phyloP scores from a whole-genome alignment of 64 coral and sea anemone species.

The Stylophora pistillata region DNA sequence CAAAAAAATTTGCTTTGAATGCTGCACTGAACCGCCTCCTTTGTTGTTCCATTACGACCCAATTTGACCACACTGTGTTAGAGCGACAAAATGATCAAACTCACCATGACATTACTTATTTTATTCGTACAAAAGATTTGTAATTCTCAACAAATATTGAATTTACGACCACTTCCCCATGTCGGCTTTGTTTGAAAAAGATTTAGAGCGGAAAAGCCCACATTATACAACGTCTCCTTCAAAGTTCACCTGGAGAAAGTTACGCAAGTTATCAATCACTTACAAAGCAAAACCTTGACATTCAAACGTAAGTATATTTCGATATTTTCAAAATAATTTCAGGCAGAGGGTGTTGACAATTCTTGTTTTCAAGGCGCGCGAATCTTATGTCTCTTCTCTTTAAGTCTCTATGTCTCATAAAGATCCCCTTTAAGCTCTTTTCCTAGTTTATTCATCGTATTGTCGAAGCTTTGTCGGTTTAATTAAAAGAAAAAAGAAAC shows the following conservation, averaged over 20 bases:
- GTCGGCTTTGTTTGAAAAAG: conserved; percentile 56
- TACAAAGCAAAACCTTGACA: conserved; percentile 35
- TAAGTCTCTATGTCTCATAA: neutral
- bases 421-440: conserved; percentile 3
- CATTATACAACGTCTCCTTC: neutral
- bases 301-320: neutral
- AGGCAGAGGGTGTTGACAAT: neutral
- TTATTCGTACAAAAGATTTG: conserved; percentile 22
- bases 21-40: conserved; percentile 1
- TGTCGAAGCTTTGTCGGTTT: neutral
- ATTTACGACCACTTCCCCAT: conserved; percentile 32
- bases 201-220: conserved; percentile 32
- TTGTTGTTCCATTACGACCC: conserved; percentile 22
- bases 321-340: conserved; percentile 35
- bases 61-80: conserved; percentile 21
- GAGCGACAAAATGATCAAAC: conserved; percentile 6
- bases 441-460: conserved; percentile 22
- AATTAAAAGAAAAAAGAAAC: neutral
- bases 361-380: neutral
- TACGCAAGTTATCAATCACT: conserved; percentile 16
- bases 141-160: conserved; percentile 52
- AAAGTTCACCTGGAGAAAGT: conserved; percentile 6
- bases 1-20: conserved; percentile 2
- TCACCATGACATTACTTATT: conserved; percentile 15
- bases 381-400: neutral